phyloP scores from a whole-genome alignment of 2,113 vertebrate genomes.

The Tiliqua scincoides region DNA sequence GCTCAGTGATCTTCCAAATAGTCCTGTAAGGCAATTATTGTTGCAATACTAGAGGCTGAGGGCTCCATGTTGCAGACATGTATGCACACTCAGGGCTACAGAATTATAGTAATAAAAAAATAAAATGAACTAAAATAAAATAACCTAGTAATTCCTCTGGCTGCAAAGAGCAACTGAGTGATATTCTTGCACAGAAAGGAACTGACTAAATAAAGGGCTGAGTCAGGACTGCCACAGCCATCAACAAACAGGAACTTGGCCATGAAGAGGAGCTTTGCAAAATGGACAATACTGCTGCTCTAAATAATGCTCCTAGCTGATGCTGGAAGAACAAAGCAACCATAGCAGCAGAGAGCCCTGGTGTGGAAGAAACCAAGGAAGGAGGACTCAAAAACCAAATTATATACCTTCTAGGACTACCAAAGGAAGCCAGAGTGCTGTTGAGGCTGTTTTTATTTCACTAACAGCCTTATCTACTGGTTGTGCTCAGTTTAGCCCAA shows the following conservation, averaged over 20 bases:
- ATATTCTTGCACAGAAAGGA: neutral
- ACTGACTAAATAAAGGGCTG: neutral
- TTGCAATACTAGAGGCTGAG: no score
- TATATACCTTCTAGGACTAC: neutral
- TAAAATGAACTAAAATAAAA: neutral
- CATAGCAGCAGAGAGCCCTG: neutral
- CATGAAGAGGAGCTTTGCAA: neutral
- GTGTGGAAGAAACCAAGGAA: neutral
- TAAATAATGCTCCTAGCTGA: neutral
- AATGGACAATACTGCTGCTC: neutral
- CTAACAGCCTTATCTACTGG: constrained; percentile 58
- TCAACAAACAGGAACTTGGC: neutral
- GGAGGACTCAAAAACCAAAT: no score
- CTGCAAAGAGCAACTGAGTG: neutral
- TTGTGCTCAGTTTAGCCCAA: neutral
- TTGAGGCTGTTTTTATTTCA: neutral
- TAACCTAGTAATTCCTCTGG: neutral
- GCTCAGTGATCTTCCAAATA: no score
- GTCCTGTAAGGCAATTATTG: no score
- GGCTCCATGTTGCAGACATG: no score
- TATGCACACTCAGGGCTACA: no score
- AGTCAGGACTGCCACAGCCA: neutral
- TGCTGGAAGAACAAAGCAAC: neutral
- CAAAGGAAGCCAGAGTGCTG: neutral
- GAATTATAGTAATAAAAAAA: neutral